phyloP scores from a whole-genome alignment of 2,888 invertebrate species.

The Lomographa bimaculata region DNA sequence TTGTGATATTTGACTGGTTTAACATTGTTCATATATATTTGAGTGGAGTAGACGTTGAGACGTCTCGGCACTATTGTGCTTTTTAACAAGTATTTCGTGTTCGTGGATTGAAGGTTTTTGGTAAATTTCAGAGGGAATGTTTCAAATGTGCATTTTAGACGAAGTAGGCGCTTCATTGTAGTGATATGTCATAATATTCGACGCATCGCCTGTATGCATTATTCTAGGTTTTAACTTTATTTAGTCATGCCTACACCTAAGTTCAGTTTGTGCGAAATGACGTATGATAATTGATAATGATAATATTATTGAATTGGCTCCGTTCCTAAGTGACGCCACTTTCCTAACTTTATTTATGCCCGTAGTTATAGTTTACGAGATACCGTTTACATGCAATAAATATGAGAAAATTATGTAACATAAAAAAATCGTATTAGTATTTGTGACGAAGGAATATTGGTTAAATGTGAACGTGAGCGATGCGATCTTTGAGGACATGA shows the following conservation, averaged over 20 bases:
- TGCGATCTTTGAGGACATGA: conserved; percentile 43
- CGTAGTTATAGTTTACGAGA: conserved; percentile 67
- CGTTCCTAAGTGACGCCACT: conserved; percentile 74
- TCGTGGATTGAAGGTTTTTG: conserved; percentile 7
- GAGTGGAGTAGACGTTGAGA: conserved; percentile 6
- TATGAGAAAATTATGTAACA: conserved; percentile 37
- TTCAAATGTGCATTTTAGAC: conserved; percentile 16
- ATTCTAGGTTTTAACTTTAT: conserved; percentile 74
- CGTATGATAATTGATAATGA: conserved; percentile 49
- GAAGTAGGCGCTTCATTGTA: conserved; percentile 10
- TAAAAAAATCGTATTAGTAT: conserved; percentile 36
- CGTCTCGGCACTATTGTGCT: conserved; percentile 14
- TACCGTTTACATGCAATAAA: conserved; percentile 60
- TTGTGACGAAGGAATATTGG: conserved; percentile 51
- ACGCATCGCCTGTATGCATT: conserved; percentile 56
- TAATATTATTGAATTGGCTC: conserved; percentile 68
- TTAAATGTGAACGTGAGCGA: conserved; percentile 39
- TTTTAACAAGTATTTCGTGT: conserved; percentile 10
- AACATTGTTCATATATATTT: conserved; percentile 30
- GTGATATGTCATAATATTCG: conserved; percentile 34
- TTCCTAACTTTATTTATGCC: conserved; percentile 76
- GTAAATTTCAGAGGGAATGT: neutral
- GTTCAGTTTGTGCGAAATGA: conserved; percentile 69
- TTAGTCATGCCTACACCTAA: conserved; percentile 77
- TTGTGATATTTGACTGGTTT: conserved; percentile 49